Base-by-base conservation (phyloP, 2,888 invertebrate genomes). In the Tipula lateralis region DNA sequence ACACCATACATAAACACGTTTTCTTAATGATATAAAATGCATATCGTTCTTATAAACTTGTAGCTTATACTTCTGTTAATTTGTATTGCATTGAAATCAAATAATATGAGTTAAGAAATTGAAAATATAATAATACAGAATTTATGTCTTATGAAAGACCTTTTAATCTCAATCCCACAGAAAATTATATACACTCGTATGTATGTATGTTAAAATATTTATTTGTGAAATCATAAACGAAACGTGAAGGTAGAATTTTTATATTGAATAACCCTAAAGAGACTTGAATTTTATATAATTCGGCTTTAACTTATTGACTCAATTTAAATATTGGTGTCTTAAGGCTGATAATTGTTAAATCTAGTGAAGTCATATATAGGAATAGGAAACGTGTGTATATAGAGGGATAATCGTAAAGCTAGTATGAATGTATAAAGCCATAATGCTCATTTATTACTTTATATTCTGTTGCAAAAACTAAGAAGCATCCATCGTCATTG, bases 141-240 rank as follows among this genome's bases (percentile, higher is more conserved):
- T 66, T 66, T 66, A 66, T 66, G 66, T 66, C 7, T 66, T 66
- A 66, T 66, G 24, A 66, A 44, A 66, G 24, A 66, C 19, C 24
- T 66, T 66, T 66, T 66, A 66, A 66, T 66, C 66, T 66, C 66
- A 66, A 66, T 66, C 66, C 66, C 66, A 66, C 66, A 66, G 66
- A 24, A 12, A 24, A 66, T 66, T 66, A 24, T 66, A 39, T 39
- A n/a, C n/a, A n/a, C n/a, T n/a, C n/a, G 39, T 39, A 66, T 66
- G 24, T 66, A 24, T 66, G 66, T 66, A 66, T 66, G 66, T 66
- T 24, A 24, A 0, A 66, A 66, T 9, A 66, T 66, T 66, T 66
- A 66, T 66, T 66, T 66, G 66, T 66, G 24, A 66, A 66, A 66
- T 66, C 7, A 66, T 9, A 24, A 24, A 66, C n/a, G n/a, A n/a